These are phyloP conservation scores for Actinemys pallida DNA, from an alignment of 2,113 vertebrate species.

Conservation along the genomic window DNA sequence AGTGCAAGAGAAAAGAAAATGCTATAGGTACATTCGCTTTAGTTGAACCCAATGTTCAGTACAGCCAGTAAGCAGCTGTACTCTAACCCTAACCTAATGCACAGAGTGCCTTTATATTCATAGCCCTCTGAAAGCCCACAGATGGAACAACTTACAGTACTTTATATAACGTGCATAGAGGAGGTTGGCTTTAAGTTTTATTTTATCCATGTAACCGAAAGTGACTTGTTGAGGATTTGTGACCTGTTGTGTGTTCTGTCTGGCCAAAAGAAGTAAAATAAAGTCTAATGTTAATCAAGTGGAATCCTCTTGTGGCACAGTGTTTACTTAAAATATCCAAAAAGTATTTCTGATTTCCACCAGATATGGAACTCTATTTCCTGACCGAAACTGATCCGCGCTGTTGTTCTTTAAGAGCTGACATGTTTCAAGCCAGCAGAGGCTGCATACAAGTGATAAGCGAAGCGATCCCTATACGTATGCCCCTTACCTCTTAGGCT, in stretches of 20 bases:
- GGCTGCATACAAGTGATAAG: background rate
- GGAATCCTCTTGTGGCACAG: background rate
- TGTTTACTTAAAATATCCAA: background rate
- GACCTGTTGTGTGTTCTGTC: background rate
- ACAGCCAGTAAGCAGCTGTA: accelerated
- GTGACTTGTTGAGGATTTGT: background rate
- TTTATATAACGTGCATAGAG: accelerated
- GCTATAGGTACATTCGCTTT: background rate
- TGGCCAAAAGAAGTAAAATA: background rate
- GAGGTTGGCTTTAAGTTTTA: background rate
- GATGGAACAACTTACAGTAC: accelerated
- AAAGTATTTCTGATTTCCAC: background rate
- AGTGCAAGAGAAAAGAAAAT: background rate
- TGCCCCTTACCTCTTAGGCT: background rate
- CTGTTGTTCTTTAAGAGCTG: background rate
- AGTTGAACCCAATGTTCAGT: background rate
- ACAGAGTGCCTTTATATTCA: background rate
- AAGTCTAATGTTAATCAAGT: accelerated
- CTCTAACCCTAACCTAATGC: background rate
- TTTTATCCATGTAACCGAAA: background rate
- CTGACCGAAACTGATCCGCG: background rate
- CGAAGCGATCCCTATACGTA: background rate
- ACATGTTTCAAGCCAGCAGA: accelerated
- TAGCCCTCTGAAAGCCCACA: background rate
- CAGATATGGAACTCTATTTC: background rate